Percentiles rank a stretch among this genome's conserved stretches.
Conservation (phyloP, 2,113 vertebrate species). For the Cheilinus undulatus region DNA sequence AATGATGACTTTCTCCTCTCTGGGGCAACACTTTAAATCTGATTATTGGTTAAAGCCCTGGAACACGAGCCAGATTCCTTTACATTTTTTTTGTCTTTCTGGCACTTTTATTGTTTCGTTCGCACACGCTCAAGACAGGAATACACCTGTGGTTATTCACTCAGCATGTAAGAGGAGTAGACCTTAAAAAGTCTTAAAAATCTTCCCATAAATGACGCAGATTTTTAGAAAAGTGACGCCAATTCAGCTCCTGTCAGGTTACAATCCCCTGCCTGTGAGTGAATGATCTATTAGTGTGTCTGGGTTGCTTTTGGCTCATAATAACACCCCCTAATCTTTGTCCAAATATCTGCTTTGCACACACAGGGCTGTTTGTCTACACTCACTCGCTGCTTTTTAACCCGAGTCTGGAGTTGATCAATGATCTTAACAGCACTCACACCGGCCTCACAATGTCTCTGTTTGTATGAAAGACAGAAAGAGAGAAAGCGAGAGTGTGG, state of each 20-base stretch:
- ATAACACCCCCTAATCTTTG: conserved; percentile 83
- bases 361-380: conserved; percentile 82
- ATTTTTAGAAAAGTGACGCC: not conserved
- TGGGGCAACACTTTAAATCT: conserved; percentile 71
- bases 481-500: conserved; percentile 28
- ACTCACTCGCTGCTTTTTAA: conserved; percentile 73
- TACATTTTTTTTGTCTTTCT: conserved; percentile 35
- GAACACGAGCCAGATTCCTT: conserved; percentile 60
- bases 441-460: conserved; percentile 56
- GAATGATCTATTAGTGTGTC: conserved; percentile 79
- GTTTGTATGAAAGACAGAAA: conserved; percentile 47
- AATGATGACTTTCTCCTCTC: conserved; percentile 75
- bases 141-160: conserved; percentile 18
- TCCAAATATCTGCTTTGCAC: conserved; percentile 86
- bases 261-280: conserved; percentile 66
- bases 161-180: not conserved
- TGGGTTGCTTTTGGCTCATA: conserved; percentile 81
- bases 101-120: conserved; percentile 51
- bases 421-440: conserved; percentile 73
- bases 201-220: not conserved
- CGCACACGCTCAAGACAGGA: conserved; percentile 33
- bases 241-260: conserved; percentile 33
- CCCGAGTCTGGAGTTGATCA: conserved; percentile 82
- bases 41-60: conserved; percentile 72
- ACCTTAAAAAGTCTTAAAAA: not conserved